A percentile compares a stretch with the other conserved stretches of the same genome.
These are phyloP conservation scores for Busseola fusca DNA, from an alignment of 2,888 invertebrate genomes.

Conservation along the genomic window DNA sequence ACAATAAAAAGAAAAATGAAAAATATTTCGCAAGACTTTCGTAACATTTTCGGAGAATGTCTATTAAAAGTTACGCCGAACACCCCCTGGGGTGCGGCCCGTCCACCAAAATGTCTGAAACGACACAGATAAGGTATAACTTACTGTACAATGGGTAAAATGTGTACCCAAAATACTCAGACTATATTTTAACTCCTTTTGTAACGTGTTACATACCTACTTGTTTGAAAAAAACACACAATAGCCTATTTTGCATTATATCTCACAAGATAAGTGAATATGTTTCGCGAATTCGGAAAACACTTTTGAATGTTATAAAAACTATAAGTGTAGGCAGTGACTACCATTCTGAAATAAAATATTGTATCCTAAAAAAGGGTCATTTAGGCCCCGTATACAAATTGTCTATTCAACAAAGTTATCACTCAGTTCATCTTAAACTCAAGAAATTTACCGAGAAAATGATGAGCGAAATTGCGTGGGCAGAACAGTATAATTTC, in stretches of 20 bases:
- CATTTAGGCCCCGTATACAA: not conserved
- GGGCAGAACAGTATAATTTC: not conserved
- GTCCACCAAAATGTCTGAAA: constrained; percentile 51
- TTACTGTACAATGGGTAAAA: constrained; percentile 38
- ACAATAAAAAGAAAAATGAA: constrained; percentile 29
- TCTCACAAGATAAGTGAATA: not conserved
- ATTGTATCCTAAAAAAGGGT: not conserved
- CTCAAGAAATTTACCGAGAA: constrained; percentile 16
- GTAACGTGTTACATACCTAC: not conserved
- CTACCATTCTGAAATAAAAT: not conserved
- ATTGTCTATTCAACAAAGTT: constrained; percentile 14
- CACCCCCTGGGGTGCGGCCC: constrained; percentile 36
- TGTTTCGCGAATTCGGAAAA: not conserved
- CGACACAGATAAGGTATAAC: constrained; percentile 54
- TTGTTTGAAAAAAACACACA: not conserved
- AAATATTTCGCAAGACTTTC: constrained; percentile 15
- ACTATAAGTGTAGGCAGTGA: not conserved
- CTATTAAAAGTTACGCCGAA: constrained; percentile 55
- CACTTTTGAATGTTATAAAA: not conserved
- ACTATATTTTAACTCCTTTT: constrained; percentile 7
- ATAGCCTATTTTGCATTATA: not conserved
- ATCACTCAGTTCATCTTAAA: constrained; percentile 12
- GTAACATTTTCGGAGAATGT: constrained; percentile 44
- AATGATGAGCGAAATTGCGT: constrained; percentile 9
- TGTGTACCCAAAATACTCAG: constrained; percentile 13